Evolutionary conservation across 1,140 invertebrate species (phyloP), one percentile per base, ranked within the genome.

Genomic region (Glossosoma conforme): DNA sequence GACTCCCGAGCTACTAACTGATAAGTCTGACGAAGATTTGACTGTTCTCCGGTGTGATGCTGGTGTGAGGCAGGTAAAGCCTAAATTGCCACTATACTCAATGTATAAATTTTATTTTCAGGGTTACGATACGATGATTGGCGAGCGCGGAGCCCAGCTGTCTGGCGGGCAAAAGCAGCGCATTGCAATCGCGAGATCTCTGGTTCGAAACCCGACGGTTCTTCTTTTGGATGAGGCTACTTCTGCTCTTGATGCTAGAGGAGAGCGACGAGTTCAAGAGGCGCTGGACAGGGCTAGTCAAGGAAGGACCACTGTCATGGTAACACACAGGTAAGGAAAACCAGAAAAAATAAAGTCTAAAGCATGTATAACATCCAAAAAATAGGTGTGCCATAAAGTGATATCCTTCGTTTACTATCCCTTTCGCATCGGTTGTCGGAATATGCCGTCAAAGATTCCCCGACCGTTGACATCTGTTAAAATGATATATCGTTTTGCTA

Each of bases 301-400:
- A 59, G 89, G 88, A 2, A 77, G 91, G 51, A 94, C 91, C 2
- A 93, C 91, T 0, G 78, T 95, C 22, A 84, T 93, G 10, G 85
- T 94, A 0, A 91, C 91, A 0, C 91, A 94, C 70, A 77, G 69
- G 68, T 70, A 44, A 47, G 70, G 79, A 42, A 40, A 10, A 8
- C n/a, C n/a, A n/a, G n/a, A n/a, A n/a, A n/a, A n/a, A n/a, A n/a
- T n/a, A n/a, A n/a, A n/a, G n/a, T n/a, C n/a, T n/a, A n/a, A n/a
- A n/a, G n/a, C n/a, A n/a, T n/a, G n/a, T n/a, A n/a, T n/a, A n/a
- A n/a, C n/a, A n/a, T n/a, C n/a, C n/a, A n/a, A n/a, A n/a, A n/a
- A n/a, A n/a, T n/a, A n/a, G n/a, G n/a, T n/a, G n/a, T n/a, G n/a
- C n/a, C n/a, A n/a, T n/a, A n/a, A n/a, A n/a, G n/a, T n/a, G n/a